These are phyloP conservation scores for Drosophila nigricruria DNA, from an alignment of 2,888 invertebrate species.

Conservation along the genomic window DNA sequence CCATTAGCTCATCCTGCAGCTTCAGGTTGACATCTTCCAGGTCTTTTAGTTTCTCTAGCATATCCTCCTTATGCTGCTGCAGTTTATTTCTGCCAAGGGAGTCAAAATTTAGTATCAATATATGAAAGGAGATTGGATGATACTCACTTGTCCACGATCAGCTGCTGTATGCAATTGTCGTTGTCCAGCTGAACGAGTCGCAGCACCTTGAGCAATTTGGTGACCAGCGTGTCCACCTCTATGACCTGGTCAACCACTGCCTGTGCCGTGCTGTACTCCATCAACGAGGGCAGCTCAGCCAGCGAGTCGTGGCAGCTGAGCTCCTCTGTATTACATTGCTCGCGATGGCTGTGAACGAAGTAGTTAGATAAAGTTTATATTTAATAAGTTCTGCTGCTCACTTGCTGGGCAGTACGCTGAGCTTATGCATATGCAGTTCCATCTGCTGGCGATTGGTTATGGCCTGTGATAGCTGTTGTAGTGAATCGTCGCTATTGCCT, in stretches of 20 bases:
- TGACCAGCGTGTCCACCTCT: slow-evolving; percentile 91
- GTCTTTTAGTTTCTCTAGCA: slow-evolving; percentile 86
- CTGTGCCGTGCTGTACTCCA: slow-evolving; percentile 87
- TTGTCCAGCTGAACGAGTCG: slow-evolving; percentile 91
- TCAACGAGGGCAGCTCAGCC: slow-evolving; percentile 85
- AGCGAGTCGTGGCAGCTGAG: slow-evolving; percentile 86
- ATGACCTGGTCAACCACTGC: slow-evolving; percentile 90
- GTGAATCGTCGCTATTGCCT: slow-evolving; percentile 87
- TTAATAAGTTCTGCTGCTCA: slow-evolving; percentile 43
- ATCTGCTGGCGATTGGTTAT: slow-evolving; percentile 90
- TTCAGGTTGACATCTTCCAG: slow-evolving; percentile 87
- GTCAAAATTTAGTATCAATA: neutral
- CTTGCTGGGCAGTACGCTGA: slow-evolving; percentile 84
- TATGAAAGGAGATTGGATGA: too few species aligned
- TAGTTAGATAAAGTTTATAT: neutral
- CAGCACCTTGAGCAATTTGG: slow-evolving; percentile 90
- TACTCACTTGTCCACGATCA: slow-evolving; percentile 88
- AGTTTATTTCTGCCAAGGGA: slow-evolving; percentile 82
- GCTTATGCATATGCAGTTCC: slow-evolving; percentile 87
- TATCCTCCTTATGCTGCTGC: slow-evolving; percentile 85
- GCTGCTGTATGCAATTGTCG: slow-evolving; percentile 88
- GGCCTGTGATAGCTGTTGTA: slow-evolving; percentile 92
- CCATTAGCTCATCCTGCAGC: slow-evolving; percentile 87
- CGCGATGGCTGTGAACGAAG: slow-evolving; percentile 48
- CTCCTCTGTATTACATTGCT: slow-evolving; percentile 84